A percentile compares a stretch with the other conserved stretches of the same genome.
These are phyloP conservation scores for Synergus umbraculus DNA, from an alignment of 2,888 invertebrate species.

Conservation along the genomic window DNA sequence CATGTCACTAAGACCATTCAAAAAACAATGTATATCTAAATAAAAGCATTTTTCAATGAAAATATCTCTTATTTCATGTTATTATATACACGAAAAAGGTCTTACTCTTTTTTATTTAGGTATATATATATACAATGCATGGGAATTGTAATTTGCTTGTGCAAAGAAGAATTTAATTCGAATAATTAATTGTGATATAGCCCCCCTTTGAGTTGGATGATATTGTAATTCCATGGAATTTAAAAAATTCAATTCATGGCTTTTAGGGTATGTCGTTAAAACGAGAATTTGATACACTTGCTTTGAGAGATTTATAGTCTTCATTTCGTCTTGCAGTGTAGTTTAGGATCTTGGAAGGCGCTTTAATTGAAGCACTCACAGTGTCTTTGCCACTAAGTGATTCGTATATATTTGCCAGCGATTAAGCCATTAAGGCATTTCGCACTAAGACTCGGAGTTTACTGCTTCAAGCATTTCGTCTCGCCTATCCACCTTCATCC, in stretches of 20 bases:
- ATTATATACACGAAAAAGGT: no score
- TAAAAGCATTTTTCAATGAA: no score
- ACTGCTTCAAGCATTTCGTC: slow-evolving; percentile 40
- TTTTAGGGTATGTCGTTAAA: not conserved
- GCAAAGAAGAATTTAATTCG: no score
- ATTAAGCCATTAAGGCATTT: slow-evolving; percentile 44
- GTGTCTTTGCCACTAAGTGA: slow-evolving; percentile 40
- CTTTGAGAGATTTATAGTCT: not conserved
- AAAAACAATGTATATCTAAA: no score
- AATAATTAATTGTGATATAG: no score
- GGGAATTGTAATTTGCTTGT: no score
- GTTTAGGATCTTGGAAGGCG: not conserved
- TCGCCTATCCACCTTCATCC: slow-evolving; percentile 12
- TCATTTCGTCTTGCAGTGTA: not conserved
- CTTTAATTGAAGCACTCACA: slow-evolving; percentile 35
- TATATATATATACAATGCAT: no score
- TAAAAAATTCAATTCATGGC: not conserved
- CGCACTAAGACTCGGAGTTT: slow-evolving; percentile 41
- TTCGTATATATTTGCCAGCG: slow-evolving; percentile 45
- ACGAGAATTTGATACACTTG: not conserved
- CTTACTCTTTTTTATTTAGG: no score
- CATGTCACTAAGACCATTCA: no score
- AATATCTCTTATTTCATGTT: no score
- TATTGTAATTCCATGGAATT: no score
- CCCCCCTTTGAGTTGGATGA: no score